phyloP scores from a whole-genome alignment of 2,113 vertebrate species.

The Elephantulus edwardii region DNA sequence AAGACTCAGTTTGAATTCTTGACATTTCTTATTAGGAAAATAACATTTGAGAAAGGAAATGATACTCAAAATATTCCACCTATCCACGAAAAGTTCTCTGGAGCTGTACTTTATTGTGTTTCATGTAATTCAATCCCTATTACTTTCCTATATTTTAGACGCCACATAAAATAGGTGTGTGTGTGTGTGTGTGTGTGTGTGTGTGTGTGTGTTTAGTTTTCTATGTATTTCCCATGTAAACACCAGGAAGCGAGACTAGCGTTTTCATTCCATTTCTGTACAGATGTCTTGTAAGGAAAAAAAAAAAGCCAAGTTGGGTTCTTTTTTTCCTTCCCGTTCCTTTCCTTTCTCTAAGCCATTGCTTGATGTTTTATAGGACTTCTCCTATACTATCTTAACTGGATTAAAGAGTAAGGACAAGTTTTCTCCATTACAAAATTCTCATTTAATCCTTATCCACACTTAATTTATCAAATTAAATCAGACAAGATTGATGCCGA shows the following conservation, averaged over 20 bases:
- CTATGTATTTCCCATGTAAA: constrained; percentile 31
- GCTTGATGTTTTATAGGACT: constrained; percentile 79
- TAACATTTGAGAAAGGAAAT: constrained; percentile 56
- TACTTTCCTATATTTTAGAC: neutral
- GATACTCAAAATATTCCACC: constrained; percentile 35
- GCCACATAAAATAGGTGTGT: neutral
- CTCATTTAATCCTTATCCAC: constrained; percentile 99
- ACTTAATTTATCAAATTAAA: constrained; percentile 99
- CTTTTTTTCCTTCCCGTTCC: too few species aligned
- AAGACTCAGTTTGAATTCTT: constrained; percentile 64
- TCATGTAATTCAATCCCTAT: neutral
- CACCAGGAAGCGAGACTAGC: neutral
- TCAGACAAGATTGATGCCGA: constrained; percentile 93
- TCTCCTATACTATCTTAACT: constrained; percentile 82
- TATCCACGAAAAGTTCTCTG: constrained; percentile 37
- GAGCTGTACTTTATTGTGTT: constrained; percentile 12
- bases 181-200: neutral
- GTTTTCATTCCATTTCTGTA: neutral
- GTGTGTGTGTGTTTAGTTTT: neutral
- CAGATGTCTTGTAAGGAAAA: neutral
- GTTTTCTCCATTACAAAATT: constrained; percentile 91
- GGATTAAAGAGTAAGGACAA: constrained; percentile 86
- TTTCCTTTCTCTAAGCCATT: constrained; percentile 56
- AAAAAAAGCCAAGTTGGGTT: fast-evolving
- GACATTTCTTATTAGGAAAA: constrained; percentile 59